These are phyloP conservation scores for Diarsia dahlii DNA, from an alignment of 2,888 invertebrate species.

Conservation along the genomic window DNA sequence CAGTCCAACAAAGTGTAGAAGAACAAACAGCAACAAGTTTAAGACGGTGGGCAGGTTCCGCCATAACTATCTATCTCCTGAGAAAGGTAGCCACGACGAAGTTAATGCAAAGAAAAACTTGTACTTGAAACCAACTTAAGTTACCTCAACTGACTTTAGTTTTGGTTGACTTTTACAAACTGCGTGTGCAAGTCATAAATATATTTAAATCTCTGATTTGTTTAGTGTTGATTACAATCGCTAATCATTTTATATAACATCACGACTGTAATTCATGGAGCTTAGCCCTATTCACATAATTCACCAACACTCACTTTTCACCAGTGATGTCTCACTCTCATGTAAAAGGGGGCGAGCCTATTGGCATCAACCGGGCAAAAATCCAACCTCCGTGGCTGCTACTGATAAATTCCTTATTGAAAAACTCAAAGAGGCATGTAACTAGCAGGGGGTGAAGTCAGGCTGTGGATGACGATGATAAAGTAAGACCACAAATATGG, in stretches of 20 bases:
- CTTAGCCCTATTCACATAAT: no score
- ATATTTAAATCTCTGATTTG: constrained; percentile 14
- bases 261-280: no score
- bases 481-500: not conserved
- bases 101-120: constrained; percentile 28
- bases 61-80: not conserved
- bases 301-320: no score
- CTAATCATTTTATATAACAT: no score
- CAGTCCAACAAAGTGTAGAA: not conserved
- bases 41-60: not conserved
- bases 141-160: not conserved
- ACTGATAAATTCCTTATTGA: no score
- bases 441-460: no score
- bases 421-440: no score
- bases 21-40: constrained; percentile 8
- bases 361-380: no score
- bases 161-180: not conserved
- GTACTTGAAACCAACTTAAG: constrained; percentile 6
- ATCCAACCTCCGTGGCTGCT: no score
- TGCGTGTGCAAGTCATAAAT: not conserved
- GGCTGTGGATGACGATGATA: not conserved
- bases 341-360: no score
- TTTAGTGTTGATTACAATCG: not conserved
- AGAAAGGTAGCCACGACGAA: constrained; percentile 10
- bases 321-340: no score